Evolutionary conservation across 2,888 invertebrate species (phyloP), one percentile per base, ranked within the genome.

Genomic region (Stenichneumon culpator): DNA sequence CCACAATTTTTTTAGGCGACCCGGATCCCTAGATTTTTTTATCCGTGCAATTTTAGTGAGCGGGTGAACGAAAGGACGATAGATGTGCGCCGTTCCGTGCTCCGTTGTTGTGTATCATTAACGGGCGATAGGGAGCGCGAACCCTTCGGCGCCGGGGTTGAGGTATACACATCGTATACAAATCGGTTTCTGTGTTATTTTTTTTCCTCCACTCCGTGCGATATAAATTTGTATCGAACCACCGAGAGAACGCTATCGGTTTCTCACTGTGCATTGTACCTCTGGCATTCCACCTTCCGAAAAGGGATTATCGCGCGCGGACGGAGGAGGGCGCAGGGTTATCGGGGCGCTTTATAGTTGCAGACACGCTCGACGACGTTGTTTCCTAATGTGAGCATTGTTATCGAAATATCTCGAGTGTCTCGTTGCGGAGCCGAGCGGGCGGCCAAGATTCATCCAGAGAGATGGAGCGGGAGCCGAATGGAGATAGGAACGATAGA

Each of bases 331-430:
- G 52, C n/a, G 63, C n/a, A 28, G 39, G 4, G 47, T 16, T 54
- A 60, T 16, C 36, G 65, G 22, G 11, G 57, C 47, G 32, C 3
- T 50, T 14, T 32, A 25, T n/a, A 67, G 63, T 32, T 32, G 63
- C n/a, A 14, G 63, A 32, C 32, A 25, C 57, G 32, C 47, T 39
- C 14, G 22, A 70, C 22, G 60, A 82, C 39, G 77, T 57, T 77
- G 65, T 77, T 75, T 70, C 70, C 70, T 75, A 79, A 85, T 82
- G 79, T 85, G 75, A 69, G 73, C 75, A 82, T 80, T 83, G 86
- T 86, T 86, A 86, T 86, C 86, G 83, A 74, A 80, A 86, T 83
- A 83, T 83, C 86, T 82, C 72, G 77, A 75, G 80, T 83, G 67
- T 77, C 70, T 44, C 36, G 77, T 77, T 19, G 25, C 19, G 19